Percentiles rank a stretch among this genome's conserved stretches.
Evolutionary conservation across 2,113 vertebrate genomes (phyloP).

Genomic region (Morone chrysops): DNA sequence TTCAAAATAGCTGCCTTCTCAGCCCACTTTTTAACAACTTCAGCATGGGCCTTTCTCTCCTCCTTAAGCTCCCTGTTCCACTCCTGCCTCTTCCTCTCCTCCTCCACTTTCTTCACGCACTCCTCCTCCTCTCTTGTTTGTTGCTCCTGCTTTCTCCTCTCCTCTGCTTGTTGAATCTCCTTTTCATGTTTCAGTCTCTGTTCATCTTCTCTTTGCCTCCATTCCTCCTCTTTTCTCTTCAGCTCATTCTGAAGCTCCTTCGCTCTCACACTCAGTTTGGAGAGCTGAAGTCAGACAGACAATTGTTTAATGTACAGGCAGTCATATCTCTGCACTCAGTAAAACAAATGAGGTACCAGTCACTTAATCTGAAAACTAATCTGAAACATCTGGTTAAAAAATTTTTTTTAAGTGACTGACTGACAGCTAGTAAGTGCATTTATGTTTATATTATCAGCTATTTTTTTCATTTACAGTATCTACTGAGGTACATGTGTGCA

Average conservation of each 20-base stretch:
- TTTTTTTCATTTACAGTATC: slow-evolving; percentile 9
- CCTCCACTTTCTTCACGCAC: slow-evolving; percentile 8
- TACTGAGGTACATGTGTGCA: neutral
- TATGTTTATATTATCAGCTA: slow-evolving; percentile 5
- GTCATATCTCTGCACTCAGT: slow-evolving; percentile 31
- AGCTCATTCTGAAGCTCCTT: slow-evolving; percentile 57
- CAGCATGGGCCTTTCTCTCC: slow-evolving; percentile 38
- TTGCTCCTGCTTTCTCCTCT: slow-evolving; percentile 33
- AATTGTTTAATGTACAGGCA: neutral
- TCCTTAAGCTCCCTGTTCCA: slow-evolving; percentile 28
- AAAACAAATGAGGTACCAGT: slow-evolving; percentile 31
- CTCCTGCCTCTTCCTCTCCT: slow-evolving; percentile 4
- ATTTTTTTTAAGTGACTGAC: slow-evolving; percentile 14
- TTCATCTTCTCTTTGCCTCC: slow-evolving; percentile 26
- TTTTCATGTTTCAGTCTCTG: slow-evolving; percentile 36
- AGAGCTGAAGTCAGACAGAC: slow-evolving; percentile 39
- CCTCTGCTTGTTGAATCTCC: slow-evolving; percentile 25
- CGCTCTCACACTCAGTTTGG: slow-evolving; percentile 40
- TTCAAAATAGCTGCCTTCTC: slow-evolving; percentile 45
- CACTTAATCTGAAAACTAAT: slow-evolving; percentile 38
- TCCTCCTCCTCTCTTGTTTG: slow-evolving; percentile 38
- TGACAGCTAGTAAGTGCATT: slow-evolving; percentile 1
- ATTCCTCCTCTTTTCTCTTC: slow-evolving; percentile 32
- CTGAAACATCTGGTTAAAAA: slow-evolving; percentile 39
- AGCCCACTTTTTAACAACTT: slow-evolving; percentile 31